Conservation (phyloP, 1,140 invertebrate species). For the Macrostomum lignano region DNA sequence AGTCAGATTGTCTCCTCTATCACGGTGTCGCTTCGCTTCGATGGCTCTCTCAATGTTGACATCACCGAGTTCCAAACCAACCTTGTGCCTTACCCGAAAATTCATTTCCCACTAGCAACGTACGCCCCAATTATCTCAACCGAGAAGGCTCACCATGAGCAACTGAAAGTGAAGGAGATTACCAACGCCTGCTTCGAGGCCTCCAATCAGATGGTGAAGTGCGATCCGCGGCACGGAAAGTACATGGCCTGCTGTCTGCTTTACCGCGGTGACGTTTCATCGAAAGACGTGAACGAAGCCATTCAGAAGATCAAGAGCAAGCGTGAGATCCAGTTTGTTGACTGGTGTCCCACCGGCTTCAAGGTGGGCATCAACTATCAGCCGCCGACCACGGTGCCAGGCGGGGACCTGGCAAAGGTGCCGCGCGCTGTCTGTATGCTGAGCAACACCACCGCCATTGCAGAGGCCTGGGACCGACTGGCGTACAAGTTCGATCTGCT, state of each 20-base stretch:
- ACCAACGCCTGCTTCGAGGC: constrained; percentile 36
- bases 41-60: constrained; percentile 26
- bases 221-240: constrained; percentile 32
- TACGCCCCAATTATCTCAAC: constrained; percentile 2
- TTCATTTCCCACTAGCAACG: constrained; percentile 14
- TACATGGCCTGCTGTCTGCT: constrained; percentile 26
- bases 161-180: constrained; percentile 29
- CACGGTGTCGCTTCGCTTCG: constrained; percentile 41
- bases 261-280: constrained; percentile 12
- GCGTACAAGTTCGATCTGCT: constrained; percentile 13
- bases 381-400: constrained; percentile 14
- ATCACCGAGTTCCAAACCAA: constrained; percentile 31
- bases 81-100: constrained; percentile 26
- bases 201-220: constrained; percentile 39
- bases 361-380: constrained; percentile 28
- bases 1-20: constrained; percentile 58
- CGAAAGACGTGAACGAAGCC: constrained; percentile 54
- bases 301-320: constrained; percentile 44
- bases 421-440: constrained; percentile 37
- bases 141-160: constrained; percentile 18
- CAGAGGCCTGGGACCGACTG: constrained; percentile 29
- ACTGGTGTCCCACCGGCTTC: constrained; percentile 52
- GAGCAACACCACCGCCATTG: constrained; percentile 47
- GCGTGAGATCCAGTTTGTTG: constrained; percentile 39
- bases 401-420: constrained; percentile 15